Evolutionary conservation across 2,113 vertebrate genomes (phyloP), one percentile per base, ranked within the genome.

Genomic region (Chlorodrepanis virens): DNA sequence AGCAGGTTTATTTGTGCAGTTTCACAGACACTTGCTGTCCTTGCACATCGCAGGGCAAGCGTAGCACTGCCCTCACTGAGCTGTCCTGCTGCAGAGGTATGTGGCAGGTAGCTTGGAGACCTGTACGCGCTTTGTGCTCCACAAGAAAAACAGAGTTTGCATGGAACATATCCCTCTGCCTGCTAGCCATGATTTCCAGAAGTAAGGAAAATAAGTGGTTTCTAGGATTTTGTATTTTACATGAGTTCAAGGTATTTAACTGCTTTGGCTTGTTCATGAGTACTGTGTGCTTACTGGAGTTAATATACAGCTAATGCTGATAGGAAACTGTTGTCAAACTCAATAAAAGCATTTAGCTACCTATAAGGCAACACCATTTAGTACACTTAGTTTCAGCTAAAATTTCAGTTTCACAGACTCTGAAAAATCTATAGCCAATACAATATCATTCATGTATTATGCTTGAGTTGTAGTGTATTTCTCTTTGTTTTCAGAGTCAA

Each of bases 401-500:
- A 90, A 89, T 69, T 94, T 96, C 25, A 81, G 47, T 63, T 94
- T 92, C 45, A 60, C 4, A 71, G 56, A 67, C 9, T 50, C n/a
- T 59, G 81, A 82, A 97, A n/a, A 78, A 39, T 40, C 8, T 74
- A 5, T 39, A 89, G 27, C 17, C 4, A 67, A 53, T 75, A 70
- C 28, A 83, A 50, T 25, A 23, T 15, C 14, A 50, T 50, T n/a
- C 1, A 54, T 33, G 29, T 63, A 53, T 50, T 87, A 37, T 8
- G 4, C 15, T 27, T 33, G 44, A 31, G 39, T 77, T 68, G 4
- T 5, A 54, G 1, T 6, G 5, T 78, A 33, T 56, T 86, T 44
- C 14, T 78, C 28, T 63, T 52, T 45, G 15, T 57, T 35, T 68
- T 80, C 0, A 2, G 35, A 72, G 7, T 53, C 0, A 0, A 3